These are phyloP conservation scores for Papilio dardanus DNA, from an alignment of 1,140 invertebrate genomes.

Conservation along the genomic window DNA sequence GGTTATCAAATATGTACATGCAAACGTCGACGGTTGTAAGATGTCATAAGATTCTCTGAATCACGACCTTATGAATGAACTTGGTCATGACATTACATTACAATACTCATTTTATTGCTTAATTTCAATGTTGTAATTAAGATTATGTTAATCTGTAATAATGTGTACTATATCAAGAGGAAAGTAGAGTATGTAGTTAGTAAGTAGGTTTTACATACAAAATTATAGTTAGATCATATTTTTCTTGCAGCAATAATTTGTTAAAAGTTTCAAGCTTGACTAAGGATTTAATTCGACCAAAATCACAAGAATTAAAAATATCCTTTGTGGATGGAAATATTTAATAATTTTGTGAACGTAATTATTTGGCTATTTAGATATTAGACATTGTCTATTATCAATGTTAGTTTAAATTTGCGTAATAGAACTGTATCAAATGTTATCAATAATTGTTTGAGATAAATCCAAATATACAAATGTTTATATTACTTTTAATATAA, in stretches of 20 bases:
- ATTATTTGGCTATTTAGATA: too few relatives aligned
- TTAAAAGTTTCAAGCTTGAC: too few relatives aligned
- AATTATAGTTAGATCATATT: too few relatives aligned
- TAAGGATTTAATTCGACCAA: too few relatives aligned
- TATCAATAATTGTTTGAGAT: neutral
- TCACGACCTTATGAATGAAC: neutral
- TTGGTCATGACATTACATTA: slow-evolving; percentile 8
- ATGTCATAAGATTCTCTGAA: neutral
- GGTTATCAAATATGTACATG: neutral
- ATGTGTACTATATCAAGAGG: too few relatives aligned
- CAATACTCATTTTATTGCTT: neutral
- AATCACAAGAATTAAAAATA: too few relatives aligned
- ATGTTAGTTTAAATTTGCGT: slow-evolving; percentile 7
- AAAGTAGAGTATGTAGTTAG: too few relatives aligned
- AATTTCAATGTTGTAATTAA: neutral
- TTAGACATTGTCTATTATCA: slow-evolving; percentile 11
- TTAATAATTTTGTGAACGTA: too few relatives aligned
- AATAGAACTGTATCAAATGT: slow-evolving; percentile 16
- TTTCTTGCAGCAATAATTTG: too few relatives aligned
- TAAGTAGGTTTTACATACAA: too few relatives aligned
- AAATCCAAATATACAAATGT: neutral
- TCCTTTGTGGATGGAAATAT: too few relatives aligned
- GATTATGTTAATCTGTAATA: neutral
- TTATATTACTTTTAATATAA: neutral
- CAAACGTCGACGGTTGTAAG: too few relatives aligned